A percentile compares a stretch with the other conserved stretches of the same genome.
Conservation (phyloP, 2,113 vertebrate species). For the Camelus bactrianus region DNA sequence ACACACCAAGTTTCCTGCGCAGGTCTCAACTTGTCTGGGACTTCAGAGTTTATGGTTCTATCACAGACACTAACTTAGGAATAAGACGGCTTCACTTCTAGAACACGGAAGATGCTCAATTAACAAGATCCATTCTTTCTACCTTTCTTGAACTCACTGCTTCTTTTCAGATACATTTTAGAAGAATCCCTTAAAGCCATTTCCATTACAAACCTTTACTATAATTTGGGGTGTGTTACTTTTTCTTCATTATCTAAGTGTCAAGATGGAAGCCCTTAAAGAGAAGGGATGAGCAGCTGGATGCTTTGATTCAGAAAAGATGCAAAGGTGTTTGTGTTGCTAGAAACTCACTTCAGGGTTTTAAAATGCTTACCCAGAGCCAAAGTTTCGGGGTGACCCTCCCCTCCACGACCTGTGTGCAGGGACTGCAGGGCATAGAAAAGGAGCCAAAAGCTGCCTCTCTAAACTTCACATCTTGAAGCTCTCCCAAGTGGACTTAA, state of each 20-base stretch:
- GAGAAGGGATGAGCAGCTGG: not conserved
- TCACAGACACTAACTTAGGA: not conserved
- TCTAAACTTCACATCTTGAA: not conserved
- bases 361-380: not conserved
- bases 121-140: not conserved
- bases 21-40: not conserved
- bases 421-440: not conserved
- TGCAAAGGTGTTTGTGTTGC: not conserved
- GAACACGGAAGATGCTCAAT: not conserved
- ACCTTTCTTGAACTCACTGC: not conserved
- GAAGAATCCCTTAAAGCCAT: not conserved
- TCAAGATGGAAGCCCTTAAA: not conserved
- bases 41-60: not conserved
- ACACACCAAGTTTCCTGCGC: not conserved
- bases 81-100: not conserved
- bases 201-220: not conserved
- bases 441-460: not conserved
- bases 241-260: not conserved
- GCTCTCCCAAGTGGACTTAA: not conserved
- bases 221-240: not conserved
- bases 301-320: not conserved
- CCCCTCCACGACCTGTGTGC: not conserved
- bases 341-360: not conserved
- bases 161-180: not conserved
- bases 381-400: not conserved